A percentile compares a stretch with the other conserved stretches of the same genome.
phyloP scores from a whole-genome alignment of 2,888 invertebrate genomes.

The Caenorhabditis imperialis region DNA sequence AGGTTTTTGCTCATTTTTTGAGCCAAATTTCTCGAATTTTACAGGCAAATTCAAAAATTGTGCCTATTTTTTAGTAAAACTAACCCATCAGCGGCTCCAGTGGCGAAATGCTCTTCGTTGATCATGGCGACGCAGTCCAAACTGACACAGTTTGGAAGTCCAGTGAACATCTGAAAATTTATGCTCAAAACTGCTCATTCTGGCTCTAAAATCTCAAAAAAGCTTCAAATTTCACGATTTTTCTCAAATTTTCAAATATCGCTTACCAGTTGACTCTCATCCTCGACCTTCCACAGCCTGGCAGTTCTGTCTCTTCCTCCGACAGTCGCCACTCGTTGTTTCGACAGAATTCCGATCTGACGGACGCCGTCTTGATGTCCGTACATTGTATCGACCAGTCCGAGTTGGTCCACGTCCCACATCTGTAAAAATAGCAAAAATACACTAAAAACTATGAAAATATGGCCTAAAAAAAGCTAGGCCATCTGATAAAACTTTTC shows the following conservation, averaged over 20 bases:
- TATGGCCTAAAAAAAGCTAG: too few species aligned
- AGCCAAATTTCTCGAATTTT: neutral
- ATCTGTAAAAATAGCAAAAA: slow-evolving; percentile 85
- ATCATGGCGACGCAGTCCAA: slow-evolving; percentile 91
- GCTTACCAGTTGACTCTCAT: slow-evolving; percentile 92
- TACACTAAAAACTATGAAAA: too few species aligned
- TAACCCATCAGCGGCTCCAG: slow-evolving; percentile 92
- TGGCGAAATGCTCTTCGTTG: slow-evolving; percentile 93
- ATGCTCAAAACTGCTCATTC: too few species aligned
- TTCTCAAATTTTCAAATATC: neutral
- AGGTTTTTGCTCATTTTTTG: slow-evolving; percentile 1
- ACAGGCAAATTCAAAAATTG: neutral
- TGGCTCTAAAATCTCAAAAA: too few species aligned
- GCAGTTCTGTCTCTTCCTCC: slow-evolving; percentile 89
- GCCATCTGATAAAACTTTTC: too few species aligned
- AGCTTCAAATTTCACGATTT: slow-evolving; percentile 12
- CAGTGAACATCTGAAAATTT: slow-evolving; percentile 59
- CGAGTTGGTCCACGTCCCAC: slow-evolving; percentile 96
- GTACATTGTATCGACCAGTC: slow-evolving; percentile 81
- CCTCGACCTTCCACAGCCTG: slow-evolving; percentile 95
- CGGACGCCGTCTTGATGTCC: slow-evolving; percentile 92
- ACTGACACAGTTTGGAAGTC: slow-evolving; percentile 81
- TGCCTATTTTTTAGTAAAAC: slow-evolving; percentile 29
- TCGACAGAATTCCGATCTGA: slow-evolving; percentile 88
- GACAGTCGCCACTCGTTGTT: slow-evolving; percentile 88